Percentiles rank a stretch among this genome's conserved stretches.
Evolutionary conservation across 2,113 vertebrate genomes (phyloP).

Genomic region (Theropithecus gelada): DNA sequence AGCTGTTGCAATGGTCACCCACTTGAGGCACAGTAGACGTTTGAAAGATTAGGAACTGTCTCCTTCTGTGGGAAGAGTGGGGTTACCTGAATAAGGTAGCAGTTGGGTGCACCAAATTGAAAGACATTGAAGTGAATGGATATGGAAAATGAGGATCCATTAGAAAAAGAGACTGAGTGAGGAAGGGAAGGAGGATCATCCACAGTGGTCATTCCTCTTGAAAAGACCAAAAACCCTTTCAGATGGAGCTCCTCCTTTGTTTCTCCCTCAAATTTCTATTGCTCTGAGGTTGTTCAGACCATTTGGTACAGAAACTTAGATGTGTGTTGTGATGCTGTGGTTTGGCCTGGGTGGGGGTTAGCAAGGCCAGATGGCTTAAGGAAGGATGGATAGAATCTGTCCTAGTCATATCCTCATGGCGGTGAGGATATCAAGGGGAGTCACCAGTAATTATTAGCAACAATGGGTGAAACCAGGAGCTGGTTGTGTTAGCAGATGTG

Average conservation of each 20-base stretch:
- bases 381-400: not conserved
- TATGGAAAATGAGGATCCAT: not conserved
- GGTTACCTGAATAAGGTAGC: not conserved
- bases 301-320: not conserved
- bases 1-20: not conserved
- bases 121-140: not conserved
- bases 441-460: not conserved
- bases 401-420: not conserved
- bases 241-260: not conserved
- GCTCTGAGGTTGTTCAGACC: not conserved
- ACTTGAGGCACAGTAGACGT: not conserved
- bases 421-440: not conserved
- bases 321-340: not conserved
- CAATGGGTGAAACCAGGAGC: not conserved
- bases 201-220: not conserved
- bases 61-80: not conserved
- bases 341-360: not conserved
- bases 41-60: not conserved
- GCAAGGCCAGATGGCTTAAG: not conserved
- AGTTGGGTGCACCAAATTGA: not conserved
- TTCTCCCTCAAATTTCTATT: not conserved
- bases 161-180: not conserved
- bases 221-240: not conserved
- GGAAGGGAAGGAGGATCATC: not conserved
- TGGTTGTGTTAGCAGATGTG: not conserved